A percentile compares a stretch with the other conserved stretches of the same genome.
phyloP scores from a whole-genome alignment of 2,113 vertebrate species.

The Hemicordylus capensis region DNA sequence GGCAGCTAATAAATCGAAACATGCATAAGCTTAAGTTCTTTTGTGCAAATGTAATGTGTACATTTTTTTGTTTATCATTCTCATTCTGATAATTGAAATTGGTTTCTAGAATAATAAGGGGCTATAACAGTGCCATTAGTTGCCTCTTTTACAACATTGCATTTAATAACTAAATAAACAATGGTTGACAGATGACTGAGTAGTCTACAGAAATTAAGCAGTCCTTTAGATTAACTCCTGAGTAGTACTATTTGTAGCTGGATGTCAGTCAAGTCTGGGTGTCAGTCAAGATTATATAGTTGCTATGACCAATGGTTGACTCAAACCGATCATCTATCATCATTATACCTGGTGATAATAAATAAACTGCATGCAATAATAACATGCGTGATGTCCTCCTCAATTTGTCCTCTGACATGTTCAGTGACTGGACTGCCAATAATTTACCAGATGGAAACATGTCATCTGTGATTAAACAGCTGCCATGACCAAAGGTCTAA shows the following conservation, averaged over 20 bases:
- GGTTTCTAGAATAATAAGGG: not conserved
- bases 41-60: not conserved
- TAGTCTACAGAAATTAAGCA: too few relatives aligned
- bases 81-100: constrained; percentile 2
- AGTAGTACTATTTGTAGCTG: too few relatives aligned
- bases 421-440: too few relatives aligned
- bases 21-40: not conserved
- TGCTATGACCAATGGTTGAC: not conserved
- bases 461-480: too few relatives aligned
- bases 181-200: too few relatives aligned
- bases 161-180: not conserved
- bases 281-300: not conserved
- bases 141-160: not conserved
- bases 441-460: not conserved
- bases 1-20: not conserved
- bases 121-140: not conserved
- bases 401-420: not conserved
- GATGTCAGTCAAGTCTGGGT: too few relatives aligned
- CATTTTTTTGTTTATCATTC: not conserved
- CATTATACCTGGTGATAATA: not conserved
- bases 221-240: too few relatives aligned
- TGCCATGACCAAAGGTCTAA: too few relatives aligned
- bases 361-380: too few relatives aligned
- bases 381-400: too few relatives aligned
- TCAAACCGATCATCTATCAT: not conserved